Conservation (phyloP, 1,140 invertebrate genomes). For the Drosophila sucinea region DNA sequence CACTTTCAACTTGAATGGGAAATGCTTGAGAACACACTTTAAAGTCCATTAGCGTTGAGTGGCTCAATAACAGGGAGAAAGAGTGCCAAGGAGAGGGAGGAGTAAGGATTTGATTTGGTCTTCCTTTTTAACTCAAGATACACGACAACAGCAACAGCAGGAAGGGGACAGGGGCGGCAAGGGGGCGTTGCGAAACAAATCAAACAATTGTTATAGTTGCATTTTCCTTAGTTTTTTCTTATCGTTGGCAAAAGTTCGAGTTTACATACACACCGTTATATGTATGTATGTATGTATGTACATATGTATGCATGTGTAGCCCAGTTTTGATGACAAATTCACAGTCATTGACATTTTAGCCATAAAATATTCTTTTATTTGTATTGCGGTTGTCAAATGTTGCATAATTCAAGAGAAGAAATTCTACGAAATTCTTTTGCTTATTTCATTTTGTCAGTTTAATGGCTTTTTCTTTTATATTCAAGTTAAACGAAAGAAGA, state of each 20-base stretch:
- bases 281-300: too few species aligned
- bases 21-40: slow-evolving; percentile 74
- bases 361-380: slow-evolving; percentile 52
- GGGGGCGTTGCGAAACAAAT: slow-evolving; percentile 20
- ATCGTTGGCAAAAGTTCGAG: neutral
- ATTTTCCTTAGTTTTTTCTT: slow-evolving; percentile 1
- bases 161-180: neutral
- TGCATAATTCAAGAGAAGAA: slow-evolving; percentile 32
- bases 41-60: slow-evolving; percentile 79
- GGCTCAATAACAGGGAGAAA: slow-evolving; percentile 40
- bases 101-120: slow-evolving; percentile 11
- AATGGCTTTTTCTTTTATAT: slow-evolving; percentile 33
- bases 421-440: slow-evolving; percentile 40
- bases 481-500: slow-evolving; percentile 14
- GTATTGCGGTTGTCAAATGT: slow-evolving; percentile 52
- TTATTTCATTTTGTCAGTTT: slow-evolving; percentile 52
- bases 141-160: slow-evolving; percentile 27
- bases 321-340: slow-evolving; percentile 48
- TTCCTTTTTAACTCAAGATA: slow-evolving; percentile 1
- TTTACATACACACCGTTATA: neutral
- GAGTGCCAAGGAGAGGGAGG: neutral
- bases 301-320: slow-evolving; percentile 20
- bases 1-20: slow-evolving; percentile 55
- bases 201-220: slow-evolving; percentile 36
- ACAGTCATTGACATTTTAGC: slow-evolving; percentile 47